phyloP scores from a whole-genome alignment of 2,113 vertebrate genomes.

The Bubo scandiacus region DNA sequence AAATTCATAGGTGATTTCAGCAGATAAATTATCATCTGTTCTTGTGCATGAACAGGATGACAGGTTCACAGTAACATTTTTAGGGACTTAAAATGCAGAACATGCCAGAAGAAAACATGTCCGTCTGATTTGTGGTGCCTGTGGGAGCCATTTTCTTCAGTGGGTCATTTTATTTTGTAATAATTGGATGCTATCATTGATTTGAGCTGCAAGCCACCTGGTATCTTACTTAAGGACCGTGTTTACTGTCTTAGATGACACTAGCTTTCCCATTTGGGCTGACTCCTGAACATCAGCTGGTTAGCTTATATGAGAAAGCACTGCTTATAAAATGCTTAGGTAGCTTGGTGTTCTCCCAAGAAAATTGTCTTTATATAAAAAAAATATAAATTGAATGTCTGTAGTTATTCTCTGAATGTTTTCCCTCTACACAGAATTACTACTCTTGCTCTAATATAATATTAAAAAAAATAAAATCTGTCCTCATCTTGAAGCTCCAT shows the following conservation, averaged over 20 bases:
- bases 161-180: constrained; percentile 80
- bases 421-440: neutral
- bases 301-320: neutral
- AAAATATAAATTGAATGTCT: neutral
- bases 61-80: constrained; percentile 49
- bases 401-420: neutral
- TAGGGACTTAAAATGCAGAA: constrained; percentile 60
- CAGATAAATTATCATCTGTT: constrained; percentile 31
- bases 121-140: constrained; percentile 72
- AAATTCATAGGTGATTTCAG: neutral
- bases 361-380: neutral
- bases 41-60: neutral
- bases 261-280: neutral
- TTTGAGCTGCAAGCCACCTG: constrained; percentile 76
- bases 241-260: neutral
- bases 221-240: constrained; percentile 69
- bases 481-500: neutral
- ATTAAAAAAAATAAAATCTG: neutral
- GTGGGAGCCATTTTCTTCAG: constrained; percentile 73
- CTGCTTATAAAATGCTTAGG: neutral
- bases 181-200: constrained; percentile 79
- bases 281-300: neutral
- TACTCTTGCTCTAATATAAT: neutral
- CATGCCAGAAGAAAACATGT: constrained; percentile 64
- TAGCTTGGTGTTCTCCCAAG: neutral